Conservation (phyloP, 2,113 vertebrate species). For the Rhipidura dahli region DNA sequence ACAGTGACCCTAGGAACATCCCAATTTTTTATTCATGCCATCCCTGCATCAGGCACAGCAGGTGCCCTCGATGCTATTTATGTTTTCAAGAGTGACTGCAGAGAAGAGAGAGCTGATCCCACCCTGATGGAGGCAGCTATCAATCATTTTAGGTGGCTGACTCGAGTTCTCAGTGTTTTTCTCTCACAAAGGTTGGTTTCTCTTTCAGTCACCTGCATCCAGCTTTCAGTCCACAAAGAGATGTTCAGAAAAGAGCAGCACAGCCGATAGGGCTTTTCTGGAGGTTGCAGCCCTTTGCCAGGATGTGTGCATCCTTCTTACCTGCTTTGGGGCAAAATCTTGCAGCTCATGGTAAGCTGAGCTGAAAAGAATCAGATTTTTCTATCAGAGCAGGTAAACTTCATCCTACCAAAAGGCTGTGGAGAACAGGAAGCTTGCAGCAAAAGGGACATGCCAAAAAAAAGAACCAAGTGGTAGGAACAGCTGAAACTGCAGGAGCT, state of each 20-base stretch:
- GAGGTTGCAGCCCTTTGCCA: background rate
- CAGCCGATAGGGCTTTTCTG: background rate
- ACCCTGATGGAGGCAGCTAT: fast-evolving
- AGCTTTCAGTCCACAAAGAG: background rate
- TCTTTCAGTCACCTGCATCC: background rate
- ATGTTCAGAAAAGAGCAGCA: background rate
- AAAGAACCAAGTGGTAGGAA: background rate
- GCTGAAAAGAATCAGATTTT: background rate
- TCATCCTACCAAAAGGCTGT: background rate
- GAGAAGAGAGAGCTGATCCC: background rate
- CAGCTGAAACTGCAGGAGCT: background rate
- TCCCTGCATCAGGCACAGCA: background rate
- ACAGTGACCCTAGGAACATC: background rate
- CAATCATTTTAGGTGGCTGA: background rate
- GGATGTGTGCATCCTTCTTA: background rate
- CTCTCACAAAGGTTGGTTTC: background rate
- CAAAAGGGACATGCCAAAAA: background rate
- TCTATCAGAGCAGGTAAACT: background rate
- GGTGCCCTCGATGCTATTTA: background rate
- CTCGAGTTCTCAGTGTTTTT: background rate
- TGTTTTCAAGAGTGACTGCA: background rate
- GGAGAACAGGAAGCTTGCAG: background rate
- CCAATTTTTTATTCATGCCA: background rate
- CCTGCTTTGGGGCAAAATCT: background rate
- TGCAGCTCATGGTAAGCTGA: background rate